phyloP scores from a whole-genome alignment of 2,113 vertebrate genomes.

The human (Homo sapiens) region GRCh38 chr21:45178001-45178500 shows the following conservation, averaged over 20 bases:
- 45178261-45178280: background rate
- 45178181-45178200: background rate
- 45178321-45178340: background rate
- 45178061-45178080: background rate
- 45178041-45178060: background rate
- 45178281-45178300: background rate
- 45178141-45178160: background rate
- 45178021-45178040: background rate
- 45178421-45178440: background rate
- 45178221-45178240: background rate
- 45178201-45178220: background rate
- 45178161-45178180: too few species aligned
- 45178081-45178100: accelerated
- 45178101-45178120: accelerated
- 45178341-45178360: background rate
- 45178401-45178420: background rate
- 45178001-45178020: background rate
- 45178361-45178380: background rate
- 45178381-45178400: accelerated
- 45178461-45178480: accelerated
- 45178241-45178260: background rate
- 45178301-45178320: too few species aligned
- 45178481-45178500: background rate
- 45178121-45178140: background rate
- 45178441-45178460: background rate